Percentiles rank a stretch among this genome's conserved stretches.
Conservation (phyloP, 2,888 invertebrate species). For the Drosophila melanosoma region DNA sequence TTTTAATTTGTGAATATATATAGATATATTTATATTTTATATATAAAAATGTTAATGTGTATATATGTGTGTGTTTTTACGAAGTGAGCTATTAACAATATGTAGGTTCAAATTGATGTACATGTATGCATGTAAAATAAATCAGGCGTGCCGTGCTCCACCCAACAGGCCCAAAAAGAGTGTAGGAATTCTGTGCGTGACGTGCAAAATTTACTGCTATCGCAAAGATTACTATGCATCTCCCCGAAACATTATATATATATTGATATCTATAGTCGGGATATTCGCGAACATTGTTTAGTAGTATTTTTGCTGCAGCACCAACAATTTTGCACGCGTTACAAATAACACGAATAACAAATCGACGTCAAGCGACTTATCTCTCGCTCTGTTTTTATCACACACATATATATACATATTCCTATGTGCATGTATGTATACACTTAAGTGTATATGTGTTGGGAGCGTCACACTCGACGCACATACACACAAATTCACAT, state of each 20-base stretch:
- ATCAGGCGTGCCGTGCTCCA: slow-evolving; percentile 43
- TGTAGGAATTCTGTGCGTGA: slow-evolving; percentile 48
- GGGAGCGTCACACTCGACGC: slow-evolving; percentile 13
- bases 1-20: slow-evolving; percentile 15
- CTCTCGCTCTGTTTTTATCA: slow-evolving; percentile 48
- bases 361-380: slow-evolving; percentile 43
- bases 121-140: slow-evolving; percentile 22
- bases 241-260: background rate
- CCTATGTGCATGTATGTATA: slow-evolving; percentile 15
- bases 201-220: slow-evolving; percentile 33
- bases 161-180: slow-evolving; percentile 28
- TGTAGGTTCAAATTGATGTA: slow-evolving; percentile 6
- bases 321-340: slow-evolving; percentile 53
- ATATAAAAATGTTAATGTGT: slow-evolving; percentile 4
- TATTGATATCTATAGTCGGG: background rate
- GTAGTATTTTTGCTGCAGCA: slow-evolving; percentile 18
- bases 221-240: slow-evolving; percentile 28
- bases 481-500: slow-evolving; percentile 6
- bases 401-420: slow-evolving; percentile 13
- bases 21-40: slow-evolving; percentile 8
- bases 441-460: slow-evolving; percentile 2
- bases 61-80: slow-evolving; percentile 21
- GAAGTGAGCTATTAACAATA: slow-evolving; percentile 35
- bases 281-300: slow-evolving; percentile 30
- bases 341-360: slow-evolving; percentile 40